These are phyloP conservation scores for Drosophila antonietae DNA, from an alignment of 2,888 invertebrate genomes.

Conservation along the genomic window DNA sequence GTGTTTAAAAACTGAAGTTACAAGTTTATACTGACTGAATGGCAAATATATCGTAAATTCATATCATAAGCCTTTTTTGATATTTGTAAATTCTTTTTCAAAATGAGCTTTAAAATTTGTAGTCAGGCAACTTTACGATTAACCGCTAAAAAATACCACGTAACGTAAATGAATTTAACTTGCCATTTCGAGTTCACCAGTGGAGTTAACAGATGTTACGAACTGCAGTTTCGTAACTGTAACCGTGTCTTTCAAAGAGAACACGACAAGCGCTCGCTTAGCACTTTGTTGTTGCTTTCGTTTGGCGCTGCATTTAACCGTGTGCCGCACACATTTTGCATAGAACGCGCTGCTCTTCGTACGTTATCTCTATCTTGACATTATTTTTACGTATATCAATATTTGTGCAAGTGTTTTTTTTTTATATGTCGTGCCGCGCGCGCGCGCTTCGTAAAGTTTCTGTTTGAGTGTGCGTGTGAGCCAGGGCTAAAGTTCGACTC, in stretches of 20 bases:
- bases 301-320: slow-evolving; percentile 60
- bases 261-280: slow-evolving; percentile 26
- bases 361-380: slow-evolving; percentile 32
- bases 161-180: slow-evolving; percentile 14
- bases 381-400: slow-evolving; percentile 45
- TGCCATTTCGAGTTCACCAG: slow-evolving; percentile 41
- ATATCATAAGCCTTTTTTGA: neutral
- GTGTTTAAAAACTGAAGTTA: neutral
- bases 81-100: neutral
- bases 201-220: slow-evolving; percentile 31
- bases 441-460: slow-evolving; percentile 29
- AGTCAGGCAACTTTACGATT: slow-evolving; percentile 6
- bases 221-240: slow-evolving; percentile 22
- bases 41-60: neutral
- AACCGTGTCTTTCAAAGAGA: slow-evolving; percentile 39
- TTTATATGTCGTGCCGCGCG: slow-evolving; percentile 31
- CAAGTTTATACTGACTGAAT: neutral
- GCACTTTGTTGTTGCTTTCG: slow-evolving; percentile 62
- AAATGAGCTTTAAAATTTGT: neutral
- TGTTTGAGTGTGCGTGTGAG: slow-evolving; percentile 15
- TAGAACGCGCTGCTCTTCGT: slow-evolving; percentile 43
- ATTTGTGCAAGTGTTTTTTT: slow-evolving; percentile 70
- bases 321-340: slow-evolving; percentile 52
- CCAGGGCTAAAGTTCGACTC: slow-evolving; percentile 57
- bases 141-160: slow-evolving; percentile 23